Base-by-base conservation (phyloP, 2,113 vertebrate species). In the Phylloscopus whistleri region DNA sequence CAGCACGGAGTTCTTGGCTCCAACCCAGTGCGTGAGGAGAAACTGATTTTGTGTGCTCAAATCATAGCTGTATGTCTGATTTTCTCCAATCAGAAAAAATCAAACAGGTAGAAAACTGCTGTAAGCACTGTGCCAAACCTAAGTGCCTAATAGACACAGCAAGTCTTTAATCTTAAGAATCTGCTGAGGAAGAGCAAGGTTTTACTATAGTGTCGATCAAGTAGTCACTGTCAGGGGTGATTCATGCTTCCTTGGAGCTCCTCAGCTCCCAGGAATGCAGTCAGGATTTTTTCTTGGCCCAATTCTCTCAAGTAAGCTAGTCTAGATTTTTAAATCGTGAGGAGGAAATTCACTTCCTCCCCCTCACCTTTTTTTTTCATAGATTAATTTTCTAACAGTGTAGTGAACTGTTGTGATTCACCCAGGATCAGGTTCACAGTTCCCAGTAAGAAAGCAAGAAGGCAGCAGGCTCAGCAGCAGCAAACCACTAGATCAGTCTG, bases 331-430 rank as follows among this genome's bases (percentile, higher is more conserved):
- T 60, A 59, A 49, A 79, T 48, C 1, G 0, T 49, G 12, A 72
- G 13, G 76, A 89, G 76, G 28, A 33, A 74, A 72, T 39, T 56
- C 2, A 27, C 16, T 35, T 31, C 0, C 3, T 6, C 3, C 2
- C 1, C 4, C 1, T 2, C 5, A 9, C 23, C 26, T 6, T 16
- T 37, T 39, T 49, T 63, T 59, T 14, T 49, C 12, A 5, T 4
- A 44, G 13, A 14, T 58, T 64, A 30, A 21, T 85, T 85, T 95
- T 73, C 23, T 69, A 83, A 37, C 21, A 67, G 31, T 30, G 37
- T 16, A 66, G 51, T 41, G 30, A 94, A 84, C 37, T 55, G 41
- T 37, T 74, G 48, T 31, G 11, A 48, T 93, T 82, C 24, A 64
- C 28, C 62, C 74, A 62, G 13, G 10, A 68, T 17, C 44, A 86